Percentiles rank a stretch among this genome's conserved stretches.
phyloP scores from a whole-genome alignment of 2,797 vertebrate species.

The Melanotaenia trifasciata region DNA sequence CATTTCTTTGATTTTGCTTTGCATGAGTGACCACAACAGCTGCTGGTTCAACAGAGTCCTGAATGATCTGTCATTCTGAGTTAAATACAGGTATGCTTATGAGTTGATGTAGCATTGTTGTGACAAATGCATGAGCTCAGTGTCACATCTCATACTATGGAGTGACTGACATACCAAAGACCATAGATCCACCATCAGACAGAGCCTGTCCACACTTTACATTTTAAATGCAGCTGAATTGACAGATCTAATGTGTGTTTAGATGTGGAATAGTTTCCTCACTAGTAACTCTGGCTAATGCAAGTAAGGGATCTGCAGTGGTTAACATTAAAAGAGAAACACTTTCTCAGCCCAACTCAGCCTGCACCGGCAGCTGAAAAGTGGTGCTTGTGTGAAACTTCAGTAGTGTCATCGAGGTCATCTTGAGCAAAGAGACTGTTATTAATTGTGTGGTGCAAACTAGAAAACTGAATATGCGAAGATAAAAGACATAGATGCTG shows the following conservation, averaged over 20 bases:
- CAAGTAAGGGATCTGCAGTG: slow-evolving; percentile 5
- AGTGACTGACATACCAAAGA: slow-evolving; percentile 64
- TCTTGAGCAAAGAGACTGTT: background rate
- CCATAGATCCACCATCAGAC: slow-evolving; percentile 43
- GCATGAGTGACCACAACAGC: slow-evolving; percentile 25
- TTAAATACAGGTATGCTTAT: slow-evolving; percentile 64
- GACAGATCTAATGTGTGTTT: slow-evolving; percentile 36
- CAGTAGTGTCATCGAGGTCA: background rate
- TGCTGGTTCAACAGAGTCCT: slow-evolving; percentile 21
- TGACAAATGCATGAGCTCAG: slow-evolving; percentile 69
- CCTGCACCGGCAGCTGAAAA: background rate
- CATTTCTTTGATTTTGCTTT: slow-evolving; percentile 26
- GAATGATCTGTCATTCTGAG: slow-evolving; percentile 56
- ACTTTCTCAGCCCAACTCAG: background rate
- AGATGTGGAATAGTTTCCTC: slow-evolving; percentile 25
- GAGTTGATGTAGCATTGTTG: slow-evolving; percentile 59
- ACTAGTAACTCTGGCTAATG: slow-evolving; percentile 18
- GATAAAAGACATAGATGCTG: background rate
- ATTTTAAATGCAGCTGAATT: slow-evolving; percentile 48
- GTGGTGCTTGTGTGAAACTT: background rate
- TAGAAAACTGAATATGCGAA: background rate
- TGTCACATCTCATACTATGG: slow-evolving; percentile 64
- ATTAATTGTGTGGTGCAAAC: background rate
- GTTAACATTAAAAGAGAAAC: slow-evolving; percentile 12
- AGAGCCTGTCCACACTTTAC: slow-evolving; percentile 62